Evolutionary conservation across 2,888 invertebrate genomes (phyloP), one percentile per base, ranked within the genome.

Genomic region (Microctonus hyperodae): DNA sequence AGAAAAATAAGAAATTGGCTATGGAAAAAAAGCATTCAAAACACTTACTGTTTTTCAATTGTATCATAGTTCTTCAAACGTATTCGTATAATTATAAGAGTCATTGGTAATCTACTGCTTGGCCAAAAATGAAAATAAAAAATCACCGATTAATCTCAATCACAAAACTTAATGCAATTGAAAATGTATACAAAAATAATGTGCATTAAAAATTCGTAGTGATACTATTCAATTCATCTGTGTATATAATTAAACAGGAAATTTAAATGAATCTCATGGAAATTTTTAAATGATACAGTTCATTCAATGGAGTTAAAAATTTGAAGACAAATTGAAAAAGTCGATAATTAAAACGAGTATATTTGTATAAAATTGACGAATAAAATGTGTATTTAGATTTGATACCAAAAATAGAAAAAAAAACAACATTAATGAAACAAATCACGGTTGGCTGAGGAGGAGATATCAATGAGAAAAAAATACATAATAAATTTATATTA

Each of bases 211-310:
- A 23, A 25, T 22, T 25, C 11, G 25, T 23, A 23, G 25, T 23
- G 25, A 1, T 23, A 11, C 23, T 51, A 25, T 23, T 25, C 25
- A 57, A 57, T 57, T 44, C 37, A 57, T 35, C 23, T 22, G 37
- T 57, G 57, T 57, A 57, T 22, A 57, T 57, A 48, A 40, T 28
- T 48, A 28, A 31, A 16, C 44, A 44, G 16, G 16, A 16, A 37
- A 35, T 20, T n/a, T 44, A 20, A 48, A 31, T 20, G 55, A 63
- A 55, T 63, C 55, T 63, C 63, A 63, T 35, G 33, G 28, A 40
- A 55, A 25, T 40, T 40, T n/a, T n/a, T 40, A 40, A 31, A 40
- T 31, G 44, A 51, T 23, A 22, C 51, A 25, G 51, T 25, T 25
- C 51, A 11, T 0, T 10, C 20, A 50, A 20, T 50, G 13, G 22